Base-by-base conservation (phyloP, 2,113 vertebrate genomes). In the Abramis brama region DNA sequence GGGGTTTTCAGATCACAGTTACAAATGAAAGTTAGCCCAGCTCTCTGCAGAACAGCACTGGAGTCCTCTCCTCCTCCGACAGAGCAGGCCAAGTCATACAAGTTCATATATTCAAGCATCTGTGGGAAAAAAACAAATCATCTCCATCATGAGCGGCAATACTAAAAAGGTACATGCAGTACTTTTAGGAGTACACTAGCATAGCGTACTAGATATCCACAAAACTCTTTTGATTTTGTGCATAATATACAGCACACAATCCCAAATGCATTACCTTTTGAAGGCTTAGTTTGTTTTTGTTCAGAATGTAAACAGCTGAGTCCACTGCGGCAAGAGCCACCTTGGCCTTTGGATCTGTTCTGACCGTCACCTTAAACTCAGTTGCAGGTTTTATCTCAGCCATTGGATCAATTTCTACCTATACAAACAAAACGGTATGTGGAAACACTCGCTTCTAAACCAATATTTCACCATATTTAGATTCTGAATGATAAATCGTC, bases 31-130 rank as follows among this genome's bases (percentile, higher is more conserved):
- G 94, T 91, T 77, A 96, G 90, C 0, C 95, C 95, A 0, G 88
- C 93, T 2, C 91, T 89, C 64, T 87, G 64, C 30, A 96, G 92
- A 39, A 95, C 94, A n/a, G 93, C 82, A 1, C 33, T 64, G 25
- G 88, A 90, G 23, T 87, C 77, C 59, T 90, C 88, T 8, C 95
- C 95, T 9, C 95, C 93, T 21, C 95, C 95, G 0, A 93, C 81
- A 0, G 94, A 92, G 79, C 95, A 96, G 68, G 92, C 92, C 1
- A 95, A 91, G 73, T 94, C 93, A 55, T 95, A 96, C 2, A 87
- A 92, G 68, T 92, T 95, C 92, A 96, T 94, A 33, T 92, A 92
- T 59, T 94, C 89, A n/a, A 94, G 95, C 87, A 96, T 92, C 95
- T 96, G 79, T 66, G 75, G 27, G 55, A 15, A 85, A 76, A 5